Conservation (phyloP, 2,888 invertebrate species). For the Hydrotaea diabolus region DNA sequence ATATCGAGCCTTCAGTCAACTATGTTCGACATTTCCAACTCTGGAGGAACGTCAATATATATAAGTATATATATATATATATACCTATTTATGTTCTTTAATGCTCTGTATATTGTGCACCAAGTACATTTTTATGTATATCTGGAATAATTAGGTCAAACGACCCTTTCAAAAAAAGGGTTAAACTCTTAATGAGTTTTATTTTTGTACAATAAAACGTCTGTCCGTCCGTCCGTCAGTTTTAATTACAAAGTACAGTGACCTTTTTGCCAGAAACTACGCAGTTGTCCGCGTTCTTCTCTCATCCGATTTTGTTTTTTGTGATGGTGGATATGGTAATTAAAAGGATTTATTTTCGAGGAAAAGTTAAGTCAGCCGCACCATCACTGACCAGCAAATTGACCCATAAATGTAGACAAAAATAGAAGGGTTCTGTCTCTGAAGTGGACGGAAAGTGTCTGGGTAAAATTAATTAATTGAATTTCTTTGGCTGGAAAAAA, state of each 20-base stretch:
- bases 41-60: no score
- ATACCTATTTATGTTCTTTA: no score
- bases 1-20: no score
- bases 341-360: neutral
- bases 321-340: neutral
- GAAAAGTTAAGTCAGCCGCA: neutral
- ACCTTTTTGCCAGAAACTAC: conserved; percentile 32
- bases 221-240: neutral
- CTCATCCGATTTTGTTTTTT: neutral
- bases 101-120: no score
- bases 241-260: conserved; percentile 59
- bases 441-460: neutral
- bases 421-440: neutral
- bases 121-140: no score
- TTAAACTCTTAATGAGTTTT: conserved; percentile 61
- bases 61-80: no score
- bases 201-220: conserved; percentile 32
- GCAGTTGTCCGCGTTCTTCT: neutral
- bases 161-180: conserved; percentile 40
- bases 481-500: neutral
- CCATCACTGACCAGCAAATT: neutral
- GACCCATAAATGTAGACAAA: neutral
- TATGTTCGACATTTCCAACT: no score
- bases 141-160: conserved; percentile 29
- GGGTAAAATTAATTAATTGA: conserved; percentile 8